Conservation (phyloP, 1,140 invertebrate species). For the Drosophila aff. region DNA sequence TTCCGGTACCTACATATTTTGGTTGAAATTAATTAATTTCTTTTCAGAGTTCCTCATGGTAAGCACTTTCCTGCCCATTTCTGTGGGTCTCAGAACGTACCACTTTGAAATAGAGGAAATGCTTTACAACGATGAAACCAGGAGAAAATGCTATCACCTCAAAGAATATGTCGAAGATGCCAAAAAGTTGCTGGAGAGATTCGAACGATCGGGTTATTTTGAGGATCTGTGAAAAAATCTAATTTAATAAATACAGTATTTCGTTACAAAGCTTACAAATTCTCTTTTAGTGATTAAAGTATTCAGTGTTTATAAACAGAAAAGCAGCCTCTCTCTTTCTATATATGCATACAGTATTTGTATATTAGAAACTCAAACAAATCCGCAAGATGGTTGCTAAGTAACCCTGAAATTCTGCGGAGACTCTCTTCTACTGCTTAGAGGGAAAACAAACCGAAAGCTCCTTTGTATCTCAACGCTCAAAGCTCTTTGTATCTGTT, state of each 20-base stretch:
- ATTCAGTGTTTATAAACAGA: neutral
- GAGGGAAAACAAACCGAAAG: conserved; percentile 7
- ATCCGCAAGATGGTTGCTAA: neutral
- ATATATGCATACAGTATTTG: neutral
- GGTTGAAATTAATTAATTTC: neutral
- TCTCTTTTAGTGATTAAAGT: neutral
- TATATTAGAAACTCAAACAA: neutral
- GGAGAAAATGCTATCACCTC: conserved; percentile 19
- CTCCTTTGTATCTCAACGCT: neutral
- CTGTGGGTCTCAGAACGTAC: neutral
- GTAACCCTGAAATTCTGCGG: neutral
- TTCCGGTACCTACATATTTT: neutral
- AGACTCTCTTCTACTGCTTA: neutral
- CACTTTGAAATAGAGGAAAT: conserved; percentile 6
- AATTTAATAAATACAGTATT: neutral
- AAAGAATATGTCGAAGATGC: conserved; percentile 39
- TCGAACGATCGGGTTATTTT: conserved; percentile 55
- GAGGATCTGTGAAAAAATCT: conserved; percentile 13
- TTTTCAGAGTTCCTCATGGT: conserved; percentile 49
- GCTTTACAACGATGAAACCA: conserved; percentile 20
- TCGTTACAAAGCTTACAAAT: neutral
- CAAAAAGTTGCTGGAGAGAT: conserved; percentile 43
- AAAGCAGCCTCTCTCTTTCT: neutral
- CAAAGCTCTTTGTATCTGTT: conserved; percentile 3
- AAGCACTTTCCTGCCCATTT: conserved; percentile 38